Conservation (phyloP, 64 coral and sea anemone species). For the Stylophora pistillata region DNA sequence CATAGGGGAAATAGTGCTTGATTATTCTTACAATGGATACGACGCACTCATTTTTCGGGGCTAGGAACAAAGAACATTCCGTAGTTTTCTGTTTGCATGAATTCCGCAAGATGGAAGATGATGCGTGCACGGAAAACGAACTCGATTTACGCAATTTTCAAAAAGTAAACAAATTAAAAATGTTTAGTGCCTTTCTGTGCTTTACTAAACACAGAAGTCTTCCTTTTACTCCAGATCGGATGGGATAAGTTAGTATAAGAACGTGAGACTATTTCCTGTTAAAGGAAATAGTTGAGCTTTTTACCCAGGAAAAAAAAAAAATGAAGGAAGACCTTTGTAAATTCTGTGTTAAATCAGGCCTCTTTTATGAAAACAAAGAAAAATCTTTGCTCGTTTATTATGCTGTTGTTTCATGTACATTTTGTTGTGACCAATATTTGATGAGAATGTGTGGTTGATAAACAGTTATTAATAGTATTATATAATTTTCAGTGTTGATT, state of each 20-base stretch:
- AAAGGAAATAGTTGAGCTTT: background rate
- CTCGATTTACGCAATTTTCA: background rate
- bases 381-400: background rate
- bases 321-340: background rate
- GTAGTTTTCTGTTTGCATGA: background rate
- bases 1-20: conserved; percentile 2
- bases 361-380: background rate
- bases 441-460: background rate
- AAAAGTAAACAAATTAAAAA: conserved; percentile 2
- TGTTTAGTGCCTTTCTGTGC: background rate
- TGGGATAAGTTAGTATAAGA: background rate
- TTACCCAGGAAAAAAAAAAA: background rate
- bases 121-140: background rate
- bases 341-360: background rate
- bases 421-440: background rate
- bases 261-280: background rate
- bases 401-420: background rate
- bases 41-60: background rate
- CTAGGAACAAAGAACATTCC: background rate
- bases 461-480: background rate
- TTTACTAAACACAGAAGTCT: background rate
- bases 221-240: background rate
- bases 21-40: background rate
- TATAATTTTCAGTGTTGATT: background rate
- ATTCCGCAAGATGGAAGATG: background rate